Evolutionary conservation across 2,888 invertebrate genomes (phyloP).

Genomic region (Pollenia griseotomentosa): DNA sequence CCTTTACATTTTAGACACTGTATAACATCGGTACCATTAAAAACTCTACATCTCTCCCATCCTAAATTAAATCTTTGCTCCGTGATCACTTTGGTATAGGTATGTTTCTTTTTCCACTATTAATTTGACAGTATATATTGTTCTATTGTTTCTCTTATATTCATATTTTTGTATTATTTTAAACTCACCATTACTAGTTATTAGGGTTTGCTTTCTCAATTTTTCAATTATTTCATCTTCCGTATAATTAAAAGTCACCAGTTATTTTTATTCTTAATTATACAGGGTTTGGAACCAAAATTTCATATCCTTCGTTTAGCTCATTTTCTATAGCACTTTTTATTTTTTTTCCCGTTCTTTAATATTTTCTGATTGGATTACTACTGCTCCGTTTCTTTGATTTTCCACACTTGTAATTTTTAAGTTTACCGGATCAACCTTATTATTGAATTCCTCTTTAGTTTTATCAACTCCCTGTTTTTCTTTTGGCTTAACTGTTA

Average conservation of each 20-base stretch:
- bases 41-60: conserved; percentile 1
- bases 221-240: not conserved
- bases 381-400: conserved; percentile 2
- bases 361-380: conserved; percentile 10
- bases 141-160: not conserved
- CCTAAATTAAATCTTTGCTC: conserved; percentile 10
- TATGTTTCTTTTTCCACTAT: not conserved
- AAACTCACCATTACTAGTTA: no score
- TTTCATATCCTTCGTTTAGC: no score
- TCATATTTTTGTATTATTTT: no score
- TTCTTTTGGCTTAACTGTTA: conserved; percentile 3
- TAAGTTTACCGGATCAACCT: not conserved
- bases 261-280: no score
- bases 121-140: conserved; percentile 3
- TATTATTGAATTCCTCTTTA: not conserved
- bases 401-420: conserved; percentile 21
- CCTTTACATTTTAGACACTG: conserved; percentile 1
- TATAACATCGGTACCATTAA: conserved; percentile 4
- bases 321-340: no score
- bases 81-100: not conserved
- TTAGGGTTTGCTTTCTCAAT: no score
- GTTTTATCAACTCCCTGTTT: not conserved
- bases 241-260: no score
- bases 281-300: no score
- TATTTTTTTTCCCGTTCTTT: conserved; percentile 1